Conservation (phyloP, 2,113 vertebrate species). For the Melanocharis versteri region DNA sequence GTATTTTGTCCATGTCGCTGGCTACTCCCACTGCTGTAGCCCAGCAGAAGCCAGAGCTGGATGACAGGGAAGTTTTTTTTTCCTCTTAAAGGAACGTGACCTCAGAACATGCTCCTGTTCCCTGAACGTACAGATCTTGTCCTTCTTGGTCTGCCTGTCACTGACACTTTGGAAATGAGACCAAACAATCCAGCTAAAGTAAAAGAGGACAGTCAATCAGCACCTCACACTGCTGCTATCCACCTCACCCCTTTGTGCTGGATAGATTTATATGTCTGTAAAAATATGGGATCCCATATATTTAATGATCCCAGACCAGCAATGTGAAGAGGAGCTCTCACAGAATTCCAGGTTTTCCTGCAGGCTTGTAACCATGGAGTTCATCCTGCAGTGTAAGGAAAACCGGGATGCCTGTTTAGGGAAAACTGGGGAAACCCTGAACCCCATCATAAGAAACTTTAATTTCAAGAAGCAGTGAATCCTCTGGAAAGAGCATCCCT, state of each 20-base stretch:
- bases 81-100: neutral
- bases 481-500: neutral
- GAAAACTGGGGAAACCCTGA: neutral
- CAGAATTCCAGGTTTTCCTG: neutral
- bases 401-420: neutral
- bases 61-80: neutral
- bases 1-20: neutral
- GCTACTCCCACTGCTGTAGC: neutral
- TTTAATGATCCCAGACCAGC: neutral
- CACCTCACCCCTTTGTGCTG: neutral
- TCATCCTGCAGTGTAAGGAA: neutral
- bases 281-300: neutral
- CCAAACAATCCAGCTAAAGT: neutral
- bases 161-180: neutral
- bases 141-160: neutral
- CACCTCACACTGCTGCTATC: neutral
- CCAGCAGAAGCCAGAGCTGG: neutral
- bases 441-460: fast-evolving
- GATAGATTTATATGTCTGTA: neutral
- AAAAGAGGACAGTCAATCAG: neutral
- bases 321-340: neutral
- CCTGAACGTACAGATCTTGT: neutral
- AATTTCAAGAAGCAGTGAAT: neutral
- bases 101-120: neutral
- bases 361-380: neutral